Evolutionary conservation across 2,797 vertebrate species (phyloP).

Genomic region (Heliangelus exortis): DNA sequence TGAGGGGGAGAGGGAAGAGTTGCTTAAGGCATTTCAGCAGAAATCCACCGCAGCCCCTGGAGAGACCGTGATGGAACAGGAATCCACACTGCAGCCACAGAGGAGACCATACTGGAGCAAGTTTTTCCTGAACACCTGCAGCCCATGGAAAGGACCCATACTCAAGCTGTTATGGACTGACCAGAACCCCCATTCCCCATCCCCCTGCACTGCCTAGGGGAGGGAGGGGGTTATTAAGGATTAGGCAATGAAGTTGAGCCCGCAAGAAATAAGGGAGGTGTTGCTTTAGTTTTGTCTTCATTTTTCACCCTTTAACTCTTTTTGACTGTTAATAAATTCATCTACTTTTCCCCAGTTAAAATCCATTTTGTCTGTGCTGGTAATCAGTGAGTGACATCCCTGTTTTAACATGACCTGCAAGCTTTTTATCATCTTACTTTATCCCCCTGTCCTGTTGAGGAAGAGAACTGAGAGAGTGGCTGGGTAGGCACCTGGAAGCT

Average conservation of each 20-base stretch:
- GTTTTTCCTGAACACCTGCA: background rate
- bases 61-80: background rate
- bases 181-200: background rate
- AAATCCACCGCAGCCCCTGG: background rate
- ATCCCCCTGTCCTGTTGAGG: background rate
- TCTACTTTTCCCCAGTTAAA: accelerated
- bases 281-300: background rate
- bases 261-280: background rate
- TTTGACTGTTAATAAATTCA: background rate
- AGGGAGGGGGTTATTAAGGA: background rate
- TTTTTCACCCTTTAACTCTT: background rate
- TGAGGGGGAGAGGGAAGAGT: background rate
- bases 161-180: background rate
- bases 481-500: background rate
- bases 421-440: background rate
- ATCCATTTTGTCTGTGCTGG: background rate
- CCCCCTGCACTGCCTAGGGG: background rate
- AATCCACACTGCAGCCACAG: background rate
- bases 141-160: background rate
- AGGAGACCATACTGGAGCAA: background rate
- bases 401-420: accelerated
- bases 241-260: background rate
- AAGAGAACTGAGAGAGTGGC: background rate
- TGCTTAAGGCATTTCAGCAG: background rate
- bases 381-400: background rate